These are phyloP conservation scores for Pelmatolapia mariae DNA, from an alignment of 2,113 vertebrate genomes.

Conservation along the genomic window DNA sequence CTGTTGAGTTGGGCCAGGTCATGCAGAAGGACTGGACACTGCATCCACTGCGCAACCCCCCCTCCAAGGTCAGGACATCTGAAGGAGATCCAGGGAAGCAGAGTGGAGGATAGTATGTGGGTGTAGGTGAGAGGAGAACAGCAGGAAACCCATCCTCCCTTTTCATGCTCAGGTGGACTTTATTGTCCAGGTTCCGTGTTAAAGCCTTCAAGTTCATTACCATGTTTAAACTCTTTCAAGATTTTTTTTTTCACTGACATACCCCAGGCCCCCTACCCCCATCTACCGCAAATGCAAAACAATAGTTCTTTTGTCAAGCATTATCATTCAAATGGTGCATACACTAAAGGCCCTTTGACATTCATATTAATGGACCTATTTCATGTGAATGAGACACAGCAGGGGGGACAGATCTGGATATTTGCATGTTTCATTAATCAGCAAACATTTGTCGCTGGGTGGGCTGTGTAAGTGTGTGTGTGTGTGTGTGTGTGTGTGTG, in stretches of 20 bases:
- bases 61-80: conserved; percentile 28
- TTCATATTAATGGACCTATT: conserved; percentile 27
- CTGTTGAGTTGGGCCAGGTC: conserved; percentile 46
- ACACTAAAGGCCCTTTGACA: neutral
- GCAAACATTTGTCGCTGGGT: conserved; percentile 45
- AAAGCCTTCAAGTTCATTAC: conserved; percentile 52
- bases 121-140: neutral
- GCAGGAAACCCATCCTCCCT: conserved; percentile 26
- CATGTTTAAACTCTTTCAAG: conserved; percentile 20
- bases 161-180: conserved; percentile 44
- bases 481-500: no score
- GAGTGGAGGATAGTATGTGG: neutral
- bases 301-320: conserved; percentile 6
- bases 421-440: conserved; percentile 58
- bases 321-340: conserved; percentile 35
- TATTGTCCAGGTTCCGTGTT: conserved; percentile 26
- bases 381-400: conserved; percentile 27
- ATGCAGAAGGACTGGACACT: conserved; percentile 41
- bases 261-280: neutral
- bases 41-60: neutral
- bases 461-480: conserved; percentile 16
- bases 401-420: conserved; percentile 11
- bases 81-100: conserved; percentile 12
- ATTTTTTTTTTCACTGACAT: neutral
- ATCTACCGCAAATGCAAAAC: neutral